phyloP scores from a whole-genome alignment of 1,140 invertebrate genomes.

The Anastrepha obliqua region DNA sequence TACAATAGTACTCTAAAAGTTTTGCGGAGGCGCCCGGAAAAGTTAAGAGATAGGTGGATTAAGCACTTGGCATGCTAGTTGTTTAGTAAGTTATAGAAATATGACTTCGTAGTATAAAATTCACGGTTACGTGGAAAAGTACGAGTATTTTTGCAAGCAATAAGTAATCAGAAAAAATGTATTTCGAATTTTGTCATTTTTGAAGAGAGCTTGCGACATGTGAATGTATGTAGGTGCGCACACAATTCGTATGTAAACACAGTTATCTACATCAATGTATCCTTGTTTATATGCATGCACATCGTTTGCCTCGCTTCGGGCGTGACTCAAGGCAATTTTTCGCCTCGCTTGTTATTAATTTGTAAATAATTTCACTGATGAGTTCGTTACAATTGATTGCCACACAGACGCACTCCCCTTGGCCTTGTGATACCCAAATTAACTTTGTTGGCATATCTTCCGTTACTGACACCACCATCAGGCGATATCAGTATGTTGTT shows the following conservation, averaged over 20 bases:
- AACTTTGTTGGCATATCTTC: not conserved
- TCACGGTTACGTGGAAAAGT: too few species aligned
- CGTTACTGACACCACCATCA: not conserved
- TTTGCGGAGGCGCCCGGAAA: too few species aligned
- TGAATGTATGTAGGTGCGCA: not conserved
- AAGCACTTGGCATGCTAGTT: too few species aligned
- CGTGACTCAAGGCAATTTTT: not conserved
- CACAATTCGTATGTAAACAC: too few species aligned
- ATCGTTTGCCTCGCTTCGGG: not conserved
- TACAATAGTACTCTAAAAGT: too few species aligned
- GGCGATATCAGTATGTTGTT: not conserved
- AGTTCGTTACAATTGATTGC: not conserved
- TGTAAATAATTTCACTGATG: conserved; percentile 13
- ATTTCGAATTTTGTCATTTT: too few species aligned
- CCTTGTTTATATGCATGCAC: not conserved
- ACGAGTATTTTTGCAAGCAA: too few species aligned
- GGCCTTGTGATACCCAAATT: not conserved
- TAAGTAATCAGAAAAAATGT: too few species aligned
- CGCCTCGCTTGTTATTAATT: not conserved
- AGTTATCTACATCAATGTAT: not conserved
- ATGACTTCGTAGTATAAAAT: too few species aligned
- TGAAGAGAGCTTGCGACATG: too few species aligned
- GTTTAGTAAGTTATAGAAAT: too few species aligned
- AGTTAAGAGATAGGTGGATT: too few species aligned
- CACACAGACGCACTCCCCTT: not conserved